These are phyloP conservation scores for Pachliopta kotzebuea DNA, from an alignment of 2,888 invertebrate species.

Conservation along the genomic window DNA sequence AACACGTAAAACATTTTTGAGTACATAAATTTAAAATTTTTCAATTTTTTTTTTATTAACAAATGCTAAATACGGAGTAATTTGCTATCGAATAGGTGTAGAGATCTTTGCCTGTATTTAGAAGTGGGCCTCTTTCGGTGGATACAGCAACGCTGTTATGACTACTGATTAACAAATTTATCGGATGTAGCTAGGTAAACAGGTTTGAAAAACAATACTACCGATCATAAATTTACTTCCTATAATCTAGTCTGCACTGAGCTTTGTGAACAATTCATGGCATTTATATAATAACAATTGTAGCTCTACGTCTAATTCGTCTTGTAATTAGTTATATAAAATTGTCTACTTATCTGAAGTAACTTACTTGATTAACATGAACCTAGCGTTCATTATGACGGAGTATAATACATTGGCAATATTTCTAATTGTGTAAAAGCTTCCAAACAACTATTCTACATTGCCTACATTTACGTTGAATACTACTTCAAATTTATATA, in stretches of 20 bases:
- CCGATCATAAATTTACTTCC: background rate
- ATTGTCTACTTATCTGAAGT: conserved; percentile 63
- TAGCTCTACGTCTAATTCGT: conserved; percentile 41
- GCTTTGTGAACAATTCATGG: conserved; percentile 9
- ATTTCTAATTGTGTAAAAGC: conserved; percentile 75
- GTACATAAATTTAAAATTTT: no score
- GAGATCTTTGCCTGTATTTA: no score
- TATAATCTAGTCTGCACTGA: conserved; percentile 18
- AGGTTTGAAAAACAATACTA: no score
- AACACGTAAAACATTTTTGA: no score
- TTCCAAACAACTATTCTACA: conserved; percentile 75
- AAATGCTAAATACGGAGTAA: no score
- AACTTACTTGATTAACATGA: conserved; percentile 56
- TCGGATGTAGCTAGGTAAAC: no score
- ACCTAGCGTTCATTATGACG: conserved; percentile 55
- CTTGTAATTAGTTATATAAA: conserved; percentile 59
- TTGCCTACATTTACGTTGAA: conserved; percentile 51
- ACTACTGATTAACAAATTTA: no score
- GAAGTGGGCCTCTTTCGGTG: no score
- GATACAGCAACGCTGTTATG: no score
- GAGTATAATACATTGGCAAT: conserved; percentile 68
- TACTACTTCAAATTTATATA: conserved; percentile 48
- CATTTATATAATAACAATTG: conserved; percentile 29
- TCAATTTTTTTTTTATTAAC: no score
- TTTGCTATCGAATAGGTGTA: no score